phyloP scores from a whole-genome alignment of 1,140 invertebrate genomes.

The Brachionus asplanchnoidis region DNA sequence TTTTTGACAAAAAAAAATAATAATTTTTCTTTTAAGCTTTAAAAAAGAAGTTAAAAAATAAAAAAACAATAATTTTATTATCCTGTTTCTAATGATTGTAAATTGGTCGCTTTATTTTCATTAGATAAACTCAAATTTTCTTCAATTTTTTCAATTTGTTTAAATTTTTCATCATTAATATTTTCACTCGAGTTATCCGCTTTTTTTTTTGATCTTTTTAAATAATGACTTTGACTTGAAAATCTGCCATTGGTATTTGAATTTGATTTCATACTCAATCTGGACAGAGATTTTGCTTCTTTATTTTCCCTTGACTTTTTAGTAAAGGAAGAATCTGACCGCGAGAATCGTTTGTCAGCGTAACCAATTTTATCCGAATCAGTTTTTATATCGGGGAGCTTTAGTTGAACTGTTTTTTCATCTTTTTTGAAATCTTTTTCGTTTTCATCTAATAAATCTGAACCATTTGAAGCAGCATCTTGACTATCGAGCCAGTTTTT shows the following conservation, averaged over 20 bases:
- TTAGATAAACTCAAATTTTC: not conserved
- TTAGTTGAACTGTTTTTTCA: not conserved
- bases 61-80: not conserved
- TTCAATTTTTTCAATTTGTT: not conserved
- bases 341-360: not conserved
- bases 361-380: not conserved
- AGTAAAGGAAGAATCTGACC: not conserved
- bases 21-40: not conserved
- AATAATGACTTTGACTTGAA: conserved; percentile 5
- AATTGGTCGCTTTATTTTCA: not conserved
- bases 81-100: not conserved
- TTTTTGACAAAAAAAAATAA: too few relatives aligned
- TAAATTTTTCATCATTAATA: not conserved
- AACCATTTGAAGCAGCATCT: not conserved
- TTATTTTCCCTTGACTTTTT: not conserved
- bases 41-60: not conserved
- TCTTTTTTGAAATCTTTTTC: conserved; percentile 1
- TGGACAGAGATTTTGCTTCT: not conserved
- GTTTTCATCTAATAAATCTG: not conserved
- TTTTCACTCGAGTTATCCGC: not conserved
- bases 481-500: conserved; percentile 14
- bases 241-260: not conserved
- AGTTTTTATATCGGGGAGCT: not conserved
- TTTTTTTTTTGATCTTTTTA: not conserved
- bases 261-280: not conserved